Conservation (phyloP, 2,797 vertebrate genomes). For the Sebastes diaconus region DNA sequence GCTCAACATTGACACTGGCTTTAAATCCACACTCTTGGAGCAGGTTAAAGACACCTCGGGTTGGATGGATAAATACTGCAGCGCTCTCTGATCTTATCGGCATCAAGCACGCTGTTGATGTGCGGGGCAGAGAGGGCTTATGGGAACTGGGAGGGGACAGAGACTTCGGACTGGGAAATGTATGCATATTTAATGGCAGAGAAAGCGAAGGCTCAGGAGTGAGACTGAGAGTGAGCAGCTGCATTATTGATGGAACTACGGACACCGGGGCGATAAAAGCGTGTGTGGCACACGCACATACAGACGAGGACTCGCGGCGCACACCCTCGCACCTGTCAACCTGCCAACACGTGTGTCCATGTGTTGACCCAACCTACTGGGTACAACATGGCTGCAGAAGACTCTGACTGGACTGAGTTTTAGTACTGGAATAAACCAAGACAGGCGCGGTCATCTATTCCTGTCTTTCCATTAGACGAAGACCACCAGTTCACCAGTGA, state of each 20-base stretch:
- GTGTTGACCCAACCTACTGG: constrained; percentile 12
- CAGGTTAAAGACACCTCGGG: constrained; percentile 19
- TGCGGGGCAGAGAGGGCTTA: constrained; percentile 18
- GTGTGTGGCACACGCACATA: constrained; percentile 30
- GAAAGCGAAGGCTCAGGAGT: constrained; percentile 64
- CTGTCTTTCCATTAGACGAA: constrained; percentile 14
- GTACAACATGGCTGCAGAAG: constrained; percentile 11
- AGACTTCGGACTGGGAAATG: constrained; percentile 60
- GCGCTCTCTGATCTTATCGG: constrained; percentile 6
- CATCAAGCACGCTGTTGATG: constrained; percentile 16
- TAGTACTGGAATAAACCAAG: constrained; percentile 33
- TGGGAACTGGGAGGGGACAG: constrained; percentile 67
- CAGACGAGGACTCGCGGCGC: constrained; percentile 9
- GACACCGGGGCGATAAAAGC: constrained; percentile 72
- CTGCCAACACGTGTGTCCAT: constrained; percentile 42
- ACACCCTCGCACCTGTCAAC: constrained; percentile 58
- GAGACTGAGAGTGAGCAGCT: constrained; percentile 67
- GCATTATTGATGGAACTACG: constrained; percentile 78
- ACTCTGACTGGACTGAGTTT: constrained; percentile 11
- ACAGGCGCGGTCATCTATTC: constrained; percentile 43
- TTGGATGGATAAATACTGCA: background rate
- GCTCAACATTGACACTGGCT: background rate
- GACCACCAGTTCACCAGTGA: constrained; percentile 28
- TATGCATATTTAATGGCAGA: constrained; percentile 80
- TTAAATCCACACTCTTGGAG: background rate